Evolutionary conservation across 2,888 invertebrate species (phyloP).

Genomic region (Endotricha flammealis): DNA sequence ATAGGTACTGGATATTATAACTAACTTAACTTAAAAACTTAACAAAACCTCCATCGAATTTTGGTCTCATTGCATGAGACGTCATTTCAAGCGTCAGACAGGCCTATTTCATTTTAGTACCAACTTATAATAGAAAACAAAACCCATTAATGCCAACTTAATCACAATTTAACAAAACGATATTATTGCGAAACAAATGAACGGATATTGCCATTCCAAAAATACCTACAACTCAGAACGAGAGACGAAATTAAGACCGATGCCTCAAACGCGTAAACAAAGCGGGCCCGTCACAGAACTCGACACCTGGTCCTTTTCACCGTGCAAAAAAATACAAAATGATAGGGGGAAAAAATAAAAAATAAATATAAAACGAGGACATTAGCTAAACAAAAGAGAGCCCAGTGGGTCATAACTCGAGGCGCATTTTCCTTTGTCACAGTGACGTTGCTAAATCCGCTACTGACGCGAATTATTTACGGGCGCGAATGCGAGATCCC

Average conservation of each 20-base stretch:
- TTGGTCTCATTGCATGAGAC: too few species aligned
- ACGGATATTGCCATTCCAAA: constrained; percentile 2
- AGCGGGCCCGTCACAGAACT: constrained; percentile 41
- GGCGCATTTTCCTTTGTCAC: constrained; percentile 65
- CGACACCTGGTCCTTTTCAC: constrained; percentile 46
- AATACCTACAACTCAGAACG: constrained; percentile 25
- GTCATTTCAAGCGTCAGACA: too few species aligned
- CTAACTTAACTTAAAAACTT: too few species aligned
- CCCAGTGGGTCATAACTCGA: constrained; percentile 65
- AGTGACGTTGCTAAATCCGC: constrained; percentile 61
- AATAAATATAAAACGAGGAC: constrained; percentile 49
- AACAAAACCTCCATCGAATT: too few species aligned
- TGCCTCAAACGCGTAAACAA: constrained; percentile 40
- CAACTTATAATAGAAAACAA: too few species aligned
- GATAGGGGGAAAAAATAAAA: constrained; percentile 42
- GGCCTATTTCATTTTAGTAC: too few species aligned
- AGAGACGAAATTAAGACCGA: constrained; percentile 35
- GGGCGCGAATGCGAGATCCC: constrained; percentile 25
- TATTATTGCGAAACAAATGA: neutral
- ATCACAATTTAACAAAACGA: neutral
- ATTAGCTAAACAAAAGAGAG: constrained; percentile 67
- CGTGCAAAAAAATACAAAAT: constrained; percentile 41
- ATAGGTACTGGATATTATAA: too few species aligned
- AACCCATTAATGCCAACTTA: too few species aligned
- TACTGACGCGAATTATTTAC: constrained; percentile 56